Conservation (phyloP, 64 coral and sea anemone genomes). For the Actinia equina region DNA sequence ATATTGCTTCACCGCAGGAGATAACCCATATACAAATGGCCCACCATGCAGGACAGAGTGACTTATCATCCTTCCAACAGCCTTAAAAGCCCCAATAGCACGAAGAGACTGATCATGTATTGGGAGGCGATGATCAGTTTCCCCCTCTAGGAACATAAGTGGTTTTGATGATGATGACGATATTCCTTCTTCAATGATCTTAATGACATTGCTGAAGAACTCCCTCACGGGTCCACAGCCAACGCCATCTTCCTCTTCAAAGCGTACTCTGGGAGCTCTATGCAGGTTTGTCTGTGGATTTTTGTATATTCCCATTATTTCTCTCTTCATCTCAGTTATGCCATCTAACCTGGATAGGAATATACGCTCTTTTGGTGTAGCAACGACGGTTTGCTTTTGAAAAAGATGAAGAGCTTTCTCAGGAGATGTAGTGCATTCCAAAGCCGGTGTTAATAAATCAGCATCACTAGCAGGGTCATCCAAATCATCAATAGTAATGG, state of each 20-base stretch:
- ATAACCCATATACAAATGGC: slow-evolving; percentile 34
- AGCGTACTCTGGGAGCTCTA: slow-evolving; percentile 30
- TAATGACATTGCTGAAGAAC: slow-evolving; percentile 18
- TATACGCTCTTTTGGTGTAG: slow-evolving; percentile 3
- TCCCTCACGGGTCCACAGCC: slow-evolving; percentile 34
- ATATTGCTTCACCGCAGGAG: slow-evolving; percentile 29
- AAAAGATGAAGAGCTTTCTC: slow-evolving; percentile 22
- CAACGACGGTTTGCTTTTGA: not conserved
- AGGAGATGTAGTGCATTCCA: not conserved
- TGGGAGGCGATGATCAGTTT: slow-evolving; percentile 34
- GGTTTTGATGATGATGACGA: slow-evolving; percentile 10
- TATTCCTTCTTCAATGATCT: slow-evolving; percentile 49
- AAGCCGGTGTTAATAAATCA: slow-evolving; percentile 12
- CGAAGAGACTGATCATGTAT: slow-evolving; percentile 29
- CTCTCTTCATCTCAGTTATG: slow-evolving; percentile 6
- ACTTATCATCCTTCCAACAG: slow-evolving; percentile 44
- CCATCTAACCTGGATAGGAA: slow-evolving; percentile 35
- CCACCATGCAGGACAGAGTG: slow-evolving; percentile 57
- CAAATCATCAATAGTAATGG: slow-evolving; percentile 8
- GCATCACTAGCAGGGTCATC: slow-evolving; percentile 13
- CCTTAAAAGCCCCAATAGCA: slow-evolving; percentile 29
- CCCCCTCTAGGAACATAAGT: slow-evolving; percentile 46
- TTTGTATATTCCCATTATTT: slow-evolving; percentile 54
- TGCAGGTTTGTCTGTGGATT: slow-evolving; percentile 32
- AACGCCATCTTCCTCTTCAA: slow-evolving; percentile 50